Evolutionary conservation across 64 coral and sea anemone genomes (phyloP), one percentile per base, ranked within the genome.

Genomic region (Montipora capricornis): DNA sequence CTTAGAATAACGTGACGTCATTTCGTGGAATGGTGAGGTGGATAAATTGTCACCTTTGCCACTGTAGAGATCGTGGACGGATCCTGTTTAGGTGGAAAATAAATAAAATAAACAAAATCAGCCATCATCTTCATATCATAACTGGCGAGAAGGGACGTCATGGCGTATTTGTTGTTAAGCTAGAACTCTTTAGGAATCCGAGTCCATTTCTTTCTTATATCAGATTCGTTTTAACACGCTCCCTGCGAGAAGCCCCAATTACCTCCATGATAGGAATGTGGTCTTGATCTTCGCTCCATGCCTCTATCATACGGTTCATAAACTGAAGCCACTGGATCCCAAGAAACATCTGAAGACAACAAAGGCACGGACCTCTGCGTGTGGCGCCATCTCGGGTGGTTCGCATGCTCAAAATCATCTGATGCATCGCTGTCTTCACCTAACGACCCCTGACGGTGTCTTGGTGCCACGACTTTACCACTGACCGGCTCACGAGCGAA

Each of bases 251-350:
- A 9, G 5, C 13, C 44, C 2, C 48, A 76, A 12, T 89, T 92
- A 92, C 90, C 90, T 75, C 67, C 69, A 61, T 92, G 26, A 92
- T 60, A 84, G 2, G 90, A 92, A 76, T 92, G 90, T 17, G 80
- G 80, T 47, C 90, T 71, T 44, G 13, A n/a, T 48, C 80, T 77
- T 17, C 90, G 24, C 14, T 52, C 80, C 6, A 13, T 47, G 5
- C 15, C 15, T 0, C 47, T 5, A 20, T 84, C 68, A 29, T 46
- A 44, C 19, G 24, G 50, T 46, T 76, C 67, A 77, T 83, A 5
- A 29, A 44, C 37, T 13, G 79, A 83, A 12, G 69, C 52, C 53
- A 6, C 26, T 92, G 66, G 24, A 51, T 93, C 83, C 83, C 60
- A 68, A 4, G 26, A 84, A 70, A 80, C 49, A 80, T 68, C 49